Conservation (phyloP, 2,113 vertebrate species). For the Macrotus californicus region DNA sequence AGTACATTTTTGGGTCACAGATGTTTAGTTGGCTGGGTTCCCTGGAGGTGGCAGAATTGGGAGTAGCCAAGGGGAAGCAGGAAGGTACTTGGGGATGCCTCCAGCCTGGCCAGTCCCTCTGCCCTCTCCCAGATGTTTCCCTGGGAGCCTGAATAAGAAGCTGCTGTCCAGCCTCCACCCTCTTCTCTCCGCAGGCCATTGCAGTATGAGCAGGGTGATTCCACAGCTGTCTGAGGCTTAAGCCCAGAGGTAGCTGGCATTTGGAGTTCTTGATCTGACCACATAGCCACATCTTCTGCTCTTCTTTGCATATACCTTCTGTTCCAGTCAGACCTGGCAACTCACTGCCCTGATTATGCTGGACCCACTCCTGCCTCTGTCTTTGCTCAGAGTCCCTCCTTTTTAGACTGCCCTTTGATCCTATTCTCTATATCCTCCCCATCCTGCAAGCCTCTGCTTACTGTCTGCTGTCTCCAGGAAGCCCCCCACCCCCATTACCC, state of each 20-base stretch:
- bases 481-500: neutral
- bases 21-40: neutral
- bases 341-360: neutral
- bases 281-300: neutral
- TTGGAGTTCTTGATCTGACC: neutral
- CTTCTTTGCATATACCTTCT: neutral
- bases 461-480: neutral
- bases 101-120: neutral
- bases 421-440: neutral
- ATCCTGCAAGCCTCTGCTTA: neutral
- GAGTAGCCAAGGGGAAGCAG: neutral
- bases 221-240: neutral
- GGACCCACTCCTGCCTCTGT: neutral
- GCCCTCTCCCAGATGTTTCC: neutral
- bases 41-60: neutral
- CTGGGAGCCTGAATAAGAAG: neutral
- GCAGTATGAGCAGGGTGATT: neutral
- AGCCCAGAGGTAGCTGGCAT: neutral
- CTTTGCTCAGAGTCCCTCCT: neutral
- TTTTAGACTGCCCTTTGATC: neutral
- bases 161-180: neutral
- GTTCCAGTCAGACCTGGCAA: neutral
- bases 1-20: neutral
- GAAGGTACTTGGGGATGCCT: neutral
- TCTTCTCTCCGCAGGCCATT: neutral